Evolutionary conservation across 2,113 vertebrate genomes (phyloP), one percentile per base, ranked within the genome.

Genomic region (Sakesphorus luctuosus): DNA sequence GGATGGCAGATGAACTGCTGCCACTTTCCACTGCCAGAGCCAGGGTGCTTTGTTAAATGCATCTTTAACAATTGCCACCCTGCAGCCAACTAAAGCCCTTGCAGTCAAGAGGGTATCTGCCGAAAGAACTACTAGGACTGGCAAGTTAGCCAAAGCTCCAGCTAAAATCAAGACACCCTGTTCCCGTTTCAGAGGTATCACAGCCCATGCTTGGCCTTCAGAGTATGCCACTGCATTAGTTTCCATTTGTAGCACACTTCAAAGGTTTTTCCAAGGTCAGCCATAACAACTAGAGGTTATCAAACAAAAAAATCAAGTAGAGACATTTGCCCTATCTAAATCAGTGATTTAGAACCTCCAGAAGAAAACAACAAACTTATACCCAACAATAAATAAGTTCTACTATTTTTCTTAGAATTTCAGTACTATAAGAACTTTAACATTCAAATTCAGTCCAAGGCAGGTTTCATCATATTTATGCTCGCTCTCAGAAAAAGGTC

Each of bases 1-100:
- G 49, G 55, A 35, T 16, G 7, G 43, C 0, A 2, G 2, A 6
- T 0, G 1, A n/a, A 24, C 26, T 43, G 68, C 53, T 49, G 53
- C 46, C 18, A 3, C 73, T 0, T 4, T n/a, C 49, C 0, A 3
- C 79, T 38, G 24, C 6, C 46, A 52, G 31, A 21, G 46, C 26
- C 78, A 33, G 23, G 4, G 38, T 1, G 21, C 18, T 79, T 10
- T 3, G 7, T 28, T 38, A 46, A 71, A 84, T 0, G 3, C 26
- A 9, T 21, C 66, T 44, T 19, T 14, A 40, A 28, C 46, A 36
- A 35, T 3, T 33, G 16, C 35, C 40, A 35, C 3, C 17, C 33
- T 24, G 58, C 58, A 43, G 3, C 36, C 58, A 76, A 2, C 58
- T 26, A 13, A 5, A 58, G 46, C 25, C 14, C 18, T 28, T 23